phyloP scores from a whole-genome alignment of 2,797 vertebrate genomes.

The Sphaeramia orbicularis region DNA sequence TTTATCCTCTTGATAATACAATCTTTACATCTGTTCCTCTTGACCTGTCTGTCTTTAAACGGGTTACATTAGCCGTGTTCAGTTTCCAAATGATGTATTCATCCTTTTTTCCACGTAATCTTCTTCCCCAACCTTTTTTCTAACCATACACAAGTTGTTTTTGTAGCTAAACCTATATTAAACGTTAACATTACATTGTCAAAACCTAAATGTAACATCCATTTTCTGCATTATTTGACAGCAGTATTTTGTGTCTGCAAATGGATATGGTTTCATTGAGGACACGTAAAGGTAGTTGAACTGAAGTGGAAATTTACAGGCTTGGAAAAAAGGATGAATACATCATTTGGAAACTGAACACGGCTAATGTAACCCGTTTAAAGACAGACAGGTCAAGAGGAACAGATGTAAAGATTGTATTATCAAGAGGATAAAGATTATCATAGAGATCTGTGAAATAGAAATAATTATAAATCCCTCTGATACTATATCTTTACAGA shows the following conservation, averaged over 20 bases:
- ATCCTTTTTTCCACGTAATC: too few relatives aligned
- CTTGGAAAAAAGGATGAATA: slow-evolving; percentile 34
- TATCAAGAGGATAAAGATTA: slow-evolving; percentile 30
- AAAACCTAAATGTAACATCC: too few relatives aligned
- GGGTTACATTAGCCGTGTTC: slow-evolving; percentile 40
- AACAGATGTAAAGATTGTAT: slow-evolving; percentile 54
- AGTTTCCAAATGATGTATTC: slow-evolving; percentile 43
- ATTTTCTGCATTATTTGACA: too few relatives aligned
- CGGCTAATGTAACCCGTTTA: slow-evolving; percentile 47
- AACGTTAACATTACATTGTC: too few relatives aligned
- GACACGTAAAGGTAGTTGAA: too few relatives aligned
- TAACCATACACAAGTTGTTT: too few relatives aligned
- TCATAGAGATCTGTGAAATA: slow-evolving; percentile 42
- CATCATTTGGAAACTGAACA: slow-evolving; percentile 44
- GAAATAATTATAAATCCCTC: slow-evolving; percentile 35
- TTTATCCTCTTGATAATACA: slow-evolving; percentile 36
- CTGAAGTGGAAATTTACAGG: too few relatives aligned
- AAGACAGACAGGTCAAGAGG: slow-evolving; percentile 50
- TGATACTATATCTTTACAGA: slow-evolving; percentile 23
- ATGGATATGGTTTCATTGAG: too few relatives aligned
- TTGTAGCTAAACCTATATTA: too few relatives aligned
- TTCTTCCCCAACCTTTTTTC: too few relatives aligned
- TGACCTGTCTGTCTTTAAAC: slow-evolving; percentile 54
- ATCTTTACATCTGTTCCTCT: slow-evolving; percentile 56
- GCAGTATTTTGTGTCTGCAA: too few relatives aligned